Evolutionary conservation across 1,140 invertebrate species (phyloP).

Genomic region (Helicoverpa armigera): DNA sequence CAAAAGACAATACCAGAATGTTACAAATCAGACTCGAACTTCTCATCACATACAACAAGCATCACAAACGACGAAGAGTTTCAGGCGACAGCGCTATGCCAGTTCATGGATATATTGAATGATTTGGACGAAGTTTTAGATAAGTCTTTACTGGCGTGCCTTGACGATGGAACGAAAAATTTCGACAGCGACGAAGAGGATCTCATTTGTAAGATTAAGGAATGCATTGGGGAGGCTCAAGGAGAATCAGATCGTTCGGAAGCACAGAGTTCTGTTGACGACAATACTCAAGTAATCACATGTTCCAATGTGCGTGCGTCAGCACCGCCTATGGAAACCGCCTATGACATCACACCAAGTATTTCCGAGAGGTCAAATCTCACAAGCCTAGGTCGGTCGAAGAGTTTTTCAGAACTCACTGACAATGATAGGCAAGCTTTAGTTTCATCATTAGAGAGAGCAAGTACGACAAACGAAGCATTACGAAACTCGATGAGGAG

Average conservation of each 20-base stretch:
- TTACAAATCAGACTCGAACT: slow-evolving; percentile 81
- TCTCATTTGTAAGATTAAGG: slow-evolving; percentile 79
- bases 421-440: slow-evolving; percentile 63
- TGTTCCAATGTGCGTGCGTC: slow-evolving; percentile 60
- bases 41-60: slow-evolving; percentile 77
- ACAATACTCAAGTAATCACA: slow-evolving; percentile 78
- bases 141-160: slow-evolving; percentile 80
- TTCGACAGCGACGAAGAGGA: slow-evolving; percentile 82
- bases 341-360: slow-evolving; percentile 56
- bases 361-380: slow-evolving; percentile 55
- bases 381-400: slow-evolving; percentile 71
- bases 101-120: slow-evolving; percentile 86
- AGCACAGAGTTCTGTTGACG: slow-evolving; percentile 74
- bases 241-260: slow-evolving; percentile 61
- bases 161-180: slow-evolving; percentile 74
- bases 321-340: slow-evolving; percentile 60
- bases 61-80: slow-evolving; percentile 83
- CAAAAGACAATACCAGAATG: slow-evolving; percentile 80
- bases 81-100: slow-evolving; percentile 81
- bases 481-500: slow-evolving; percentile 81
- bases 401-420: slow-evolving; percentile 78
- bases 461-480: slow-evolving; percentile 69
- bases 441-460: slow-evolving; percentile 69
- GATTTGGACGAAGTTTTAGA: slow-evolving; percentile 85
- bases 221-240: slow-evolving; percentile 69